Conservation (phyloP, 2,113 vertebrate species). For the Rostratula benghalensis region DNA sequence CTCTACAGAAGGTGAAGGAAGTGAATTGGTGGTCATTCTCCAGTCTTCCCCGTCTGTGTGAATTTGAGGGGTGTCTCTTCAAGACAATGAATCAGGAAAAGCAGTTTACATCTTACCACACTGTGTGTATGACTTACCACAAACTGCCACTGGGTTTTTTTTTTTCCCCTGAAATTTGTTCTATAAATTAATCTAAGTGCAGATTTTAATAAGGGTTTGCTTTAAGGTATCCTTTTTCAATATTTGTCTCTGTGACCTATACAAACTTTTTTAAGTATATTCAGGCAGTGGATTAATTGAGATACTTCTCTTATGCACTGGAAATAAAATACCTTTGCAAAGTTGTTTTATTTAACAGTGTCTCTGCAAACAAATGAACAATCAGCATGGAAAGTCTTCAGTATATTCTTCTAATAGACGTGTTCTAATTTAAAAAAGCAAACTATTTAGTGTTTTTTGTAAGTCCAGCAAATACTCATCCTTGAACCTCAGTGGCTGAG, state of each 20-base stretch:
- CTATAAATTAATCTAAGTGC: neutral
- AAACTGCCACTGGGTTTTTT: neutral
- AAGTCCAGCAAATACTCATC: neutral
- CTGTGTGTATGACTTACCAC: neutral
- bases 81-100: neutral
- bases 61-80: neutral
- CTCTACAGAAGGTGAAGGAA: neutral
- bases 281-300: neutral
- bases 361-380: conserved; percentile 11
- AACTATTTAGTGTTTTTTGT: neutral
- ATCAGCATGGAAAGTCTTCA: neutral
- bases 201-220: neutral
- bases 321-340: conserved; percentile 4
- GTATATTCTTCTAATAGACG: neutral
- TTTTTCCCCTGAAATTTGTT: neutral
- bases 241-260: neutral
- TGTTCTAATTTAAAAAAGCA: neutral
- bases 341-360: neutral
- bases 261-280: neutral
- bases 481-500: neutral
- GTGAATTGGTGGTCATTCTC: neutral
- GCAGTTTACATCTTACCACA: neutral
- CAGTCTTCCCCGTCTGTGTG: neutral
- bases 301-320: neutral
- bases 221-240: neutral